Percentiles rank a stretch among this genome's conserved stretches.
Conservation (phyloP, 2,888 invertebrate species). For the Thelaira solivaga region DNA sequence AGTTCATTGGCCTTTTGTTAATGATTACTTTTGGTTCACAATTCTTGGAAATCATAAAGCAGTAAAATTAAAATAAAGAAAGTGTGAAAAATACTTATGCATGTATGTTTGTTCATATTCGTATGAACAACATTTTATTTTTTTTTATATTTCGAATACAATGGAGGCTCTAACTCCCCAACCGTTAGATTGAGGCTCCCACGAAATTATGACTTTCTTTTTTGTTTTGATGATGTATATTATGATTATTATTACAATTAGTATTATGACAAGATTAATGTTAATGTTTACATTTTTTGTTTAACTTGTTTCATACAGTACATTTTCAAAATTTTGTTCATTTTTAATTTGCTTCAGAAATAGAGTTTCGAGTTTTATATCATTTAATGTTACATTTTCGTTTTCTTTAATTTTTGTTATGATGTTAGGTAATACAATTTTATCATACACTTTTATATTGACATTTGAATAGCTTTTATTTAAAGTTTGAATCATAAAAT, state of each 20-base stretch:
- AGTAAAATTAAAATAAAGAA: no score
- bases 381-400: not conserved
- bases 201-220: not conserved
- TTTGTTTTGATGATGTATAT: not conserved
- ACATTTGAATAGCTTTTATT: conserved; percentile 28
- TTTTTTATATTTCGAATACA: not conserved
- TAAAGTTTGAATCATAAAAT: conserved; percentile 23
- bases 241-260: not conserved
- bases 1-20: no score
- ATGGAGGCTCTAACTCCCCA: not conserved
- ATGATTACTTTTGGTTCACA: no score
- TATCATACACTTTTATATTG: conserved; percentile 23
- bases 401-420: conserved; percentile 45
- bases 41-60: no score
- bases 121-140: not conserved
- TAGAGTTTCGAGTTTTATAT: conserved; percentile 17
- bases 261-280: not conserved
- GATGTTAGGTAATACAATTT: conserved; percentile 38
- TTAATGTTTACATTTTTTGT: not conserved
- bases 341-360: conserved; percentile 14
- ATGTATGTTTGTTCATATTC: not conserved
- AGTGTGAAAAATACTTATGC: no score
- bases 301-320: not conserved
- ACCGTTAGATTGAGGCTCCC: not conserved
- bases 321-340: not conserved